These are phyloP conservation scores for Eudyptes chrysolophus DNA, from an alignment of 2,113 vertebrate species.

Conservation along the genomic window DNA sequence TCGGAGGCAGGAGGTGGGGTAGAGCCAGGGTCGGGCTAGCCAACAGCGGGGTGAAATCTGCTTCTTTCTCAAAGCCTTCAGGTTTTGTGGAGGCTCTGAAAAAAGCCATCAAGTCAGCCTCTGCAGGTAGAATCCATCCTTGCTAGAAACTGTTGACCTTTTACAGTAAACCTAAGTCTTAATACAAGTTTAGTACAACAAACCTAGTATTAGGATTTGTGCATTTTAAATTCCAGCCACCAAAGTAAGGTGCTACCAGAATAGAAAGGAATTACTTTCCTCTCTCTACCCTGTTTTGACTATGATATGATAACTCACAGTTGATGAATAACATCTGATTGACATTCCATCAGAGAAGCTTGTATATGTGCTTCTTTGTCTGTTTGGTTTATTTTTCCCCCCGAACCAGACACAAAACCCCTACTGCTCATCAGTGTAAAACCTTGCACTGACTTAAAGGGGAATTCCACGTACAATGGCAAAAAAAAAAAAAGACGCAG, in stretches of 20 bases:
- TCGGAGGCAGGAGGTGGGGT: not conserved
- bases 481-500: not conserved
- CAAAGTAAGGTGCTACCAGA: not conserved
- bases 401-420: not conserved
- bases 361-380: not conserved
- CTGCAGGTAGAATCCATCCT: not conserved
- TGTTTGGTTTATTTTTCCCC: not conserved
- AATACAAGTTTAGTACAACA: not conserved
- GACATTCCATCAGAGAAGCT: not conserved
- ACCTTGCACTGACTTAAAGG: not conserved
- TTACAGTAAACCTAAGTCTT: not conserved
- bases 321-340: not conserved
- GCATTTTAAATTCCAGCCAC: not conserved
- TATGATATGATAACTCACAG: not conserved
- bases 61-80: not conserved
- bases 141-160: not conserved
- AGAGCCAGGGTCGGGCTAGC: not conserved
- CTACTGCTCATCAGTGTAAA: not conserved
- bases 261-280: not conserved
- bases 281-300: not conserved
- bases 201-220: not conserved
- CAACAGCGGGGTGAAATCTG: not conserved
- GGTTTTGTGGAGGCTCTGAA: not conserved
- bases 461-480: not conserved
- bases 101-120: not conserved